phyloP scores from a whole-genome alignment of 2,888 invertebrate genomes.

The Lamellibrachia columna region DNA sequence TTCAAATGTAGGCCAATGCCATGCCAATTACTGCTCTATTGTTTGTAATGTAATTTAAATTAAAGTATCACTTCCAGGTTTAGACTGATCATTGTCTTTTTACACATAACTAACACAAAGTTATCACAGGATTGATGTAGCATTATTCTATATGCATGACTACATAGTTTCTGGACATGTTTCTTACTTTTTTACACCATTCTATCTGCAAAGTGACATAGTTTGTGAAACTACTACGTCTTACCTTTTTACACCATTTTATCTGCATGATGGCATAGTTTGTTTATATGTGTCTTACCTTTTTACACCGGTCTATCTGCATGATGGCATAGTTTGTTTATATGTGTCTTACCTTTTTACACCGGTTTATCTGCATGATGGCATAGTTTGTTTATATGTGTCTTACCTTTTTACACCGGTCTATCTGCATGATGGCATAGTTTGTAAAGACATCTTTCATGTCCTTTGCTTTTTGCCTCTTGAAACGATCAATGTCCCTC shows the following conservation, averaged over 20 bases:
- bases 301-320: conserved; percentile 51
- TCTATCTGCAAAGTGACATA: conserved; percentile 62
- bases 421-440: conserved; percentile 62
- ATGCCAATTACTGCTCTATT: not conserved
- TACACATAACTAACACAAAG: too few species aligned
- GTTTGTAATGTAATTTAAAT: not conserved
- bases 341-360: conserved; percentile 40
- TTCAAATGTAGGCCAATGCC: not conserved
- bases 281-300: conserved; percentile 42
- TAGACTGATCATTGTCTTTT: not conserved
- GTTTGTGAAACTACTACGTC: conserved; percentile 39
- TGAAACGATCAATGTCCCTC: conserved; percentile 62
- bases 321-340: conserved; percentile 61
- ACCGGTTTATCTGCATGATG: conserved; percentile 56
- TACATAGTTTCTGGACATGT: not conserved
- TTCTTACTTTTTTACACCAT: conserved; percentile 42
- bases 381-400: conserved; percentile 55
- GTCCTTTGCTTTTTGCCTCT: conserved; percentile 63
- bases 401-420: conserved; percentile 43
- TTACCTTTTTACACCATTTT: conserved; percentile 43
- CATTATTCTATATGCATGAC: not conserved
- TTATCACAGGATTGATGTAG: too few species aligned
- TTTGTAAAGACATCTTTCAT: conserved; percentile 63
- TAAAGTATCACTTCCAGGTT: not conserved
- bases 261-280: conserved; percentile 64